Base-by-base conservation (phyloP, 2,888 invertebrate genomes). In the Troides helena region DNA sequence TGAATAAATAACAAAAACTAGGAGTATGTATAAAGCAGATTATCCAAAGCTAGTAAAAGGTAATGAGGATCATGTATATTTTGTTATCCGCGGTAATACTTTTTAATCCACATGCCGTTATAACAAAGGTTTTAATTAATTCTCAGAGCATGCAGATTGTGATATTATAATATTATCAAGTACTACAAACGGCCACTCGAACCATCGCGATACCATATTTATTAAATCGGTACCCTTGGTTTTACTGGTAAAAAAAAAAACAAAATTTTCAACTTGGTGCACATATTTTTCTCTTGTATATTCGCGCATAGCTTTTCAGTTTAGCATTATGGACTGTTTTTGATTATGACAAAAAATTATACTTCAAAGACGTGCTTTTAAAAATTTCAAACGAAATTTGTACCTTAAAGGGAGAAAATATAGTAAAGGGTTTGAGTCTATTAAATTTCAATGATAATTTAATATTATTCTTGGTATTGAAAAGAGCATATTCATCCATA, bases 111-210 rank as follows among this genome's bases (percentile, higher is more conserved):
- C 57, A 21, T 21, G 21, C 18, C 21, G 6, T 57, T 57, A 2
- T 57, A 23, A 17, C 17, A 43, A 56, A 6, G 18, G 21, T 12
- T 65, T 43, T 36, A 60, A 61, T 36, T 61, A 57, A 57, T 21
- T 50, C 21, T 57, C 14, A 1, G n/a, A 21, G 8, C 57, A 6
- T 3, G 57, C n/a, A 5, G 50, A 21, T 21, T 21, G n/a, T 5
- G 1, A 21, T 57, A 8, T n/a, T 7, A 59, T 2, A 21, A 21
- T 57, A 36, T 68, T 50, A 59, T 63, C 63, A 68, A 63, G 63
- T 58, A 62, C 62, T 68, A 21, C 17, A 46, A 57, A 25, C 39
- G 10, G 4, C 68, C 59, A 68, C 68, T 68, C 25, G 58, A 63
- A 36, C 23, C 62, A 23, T 14, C 23, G 39, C 21, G n/a, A 64